Percentiles rank a stretch among this genome's conserved stretches.
These are phyloP conservation scores for Speoplatyrhinus poulsoni DNA, from an alignment of 2,113 vertebrate species.

Conservation along the genomic window DNA sequence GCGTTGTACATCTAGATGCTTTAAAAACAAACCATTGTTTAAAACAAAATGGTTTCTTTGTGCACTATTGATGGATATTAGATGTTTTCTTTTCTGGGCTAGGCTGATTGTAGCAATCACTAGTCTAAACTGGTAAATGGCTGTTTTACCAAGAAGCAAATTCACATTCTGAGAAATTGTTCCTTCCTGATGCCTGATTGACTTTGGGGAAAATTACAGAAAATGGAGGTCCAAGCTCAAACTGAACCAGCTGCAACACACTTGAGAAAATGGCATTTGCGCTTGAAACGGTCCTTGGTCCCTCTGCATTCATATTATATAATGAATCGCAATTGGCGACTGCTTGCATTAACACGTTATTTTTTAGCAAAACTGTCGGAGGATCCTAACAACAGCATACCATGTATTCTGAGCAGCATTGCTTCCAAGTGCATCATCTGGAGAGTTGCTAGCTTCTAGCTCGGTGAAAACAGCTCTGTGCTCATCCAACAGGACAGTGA, in stretches of 20 bases:
- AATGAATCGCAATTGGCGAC: too few relatives aligned
- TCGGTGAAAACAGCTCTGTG: too few relatives aligned
- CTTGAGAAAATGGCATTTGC: too few relatives aligned
- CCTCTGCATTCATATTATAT: too few relatives aligned
- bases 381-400: too few relatives aligned
- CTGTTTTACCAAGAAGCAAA: conserved; percentile 62
- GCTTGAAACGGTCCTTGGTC: too few relatives aligned
- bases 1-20: conserved; percentile 68
- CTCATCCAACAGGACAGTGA: too few relatives aligned
- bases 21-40: conserved; percentile 66
- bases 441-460: too few relatives aligned
- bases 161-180: conserved; percentile 64
- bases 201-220: neutral
- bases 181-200: conserved; percentile 43
- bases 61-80: conserved; percentile 82
- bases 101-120: conserved; percentile 72
- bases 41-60: conserved; percentile 76
- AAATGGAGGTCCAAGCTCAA: neutral
- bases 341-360: too few relatives aligned
- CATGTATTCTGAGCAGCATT: too few relatives aligned
- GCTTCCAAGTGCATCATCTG: too few relatives aligned
- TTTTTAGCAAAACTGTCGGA: too few relatives aligned
- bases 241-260: neutral
- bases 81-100: conserved; percentile 74
- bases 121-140: conserved; percentile 63